Conservation (phyloP, 2,797 vertebrate species). For the Sus cebifrons region DNA sequence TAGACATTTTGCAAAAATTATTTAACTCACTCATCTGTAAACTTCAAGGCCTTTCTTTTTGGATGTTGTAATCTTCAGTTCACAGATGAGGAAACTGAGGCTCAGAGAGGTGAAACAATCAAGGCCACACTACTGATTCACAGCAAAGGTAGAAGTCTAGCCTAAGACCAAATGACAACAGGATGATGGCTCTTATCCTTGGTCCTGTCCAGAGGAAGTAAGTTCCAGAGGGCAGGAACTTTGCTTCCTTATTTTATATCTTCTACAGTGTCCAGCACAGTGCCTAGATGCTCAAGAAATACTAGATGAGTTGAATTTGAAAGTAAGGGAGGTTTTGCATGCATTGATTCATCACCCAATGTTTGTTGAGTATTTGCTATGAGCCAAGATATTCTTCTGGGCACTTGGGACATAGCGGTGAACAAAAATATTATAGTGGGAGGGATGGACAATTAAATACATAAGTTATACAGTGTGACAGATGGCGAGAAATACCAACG, state of each 20-base stretch:
- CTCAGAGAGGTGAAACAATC: neutral
- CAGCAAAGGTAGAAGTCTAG: neutral
- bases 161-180: neutral
- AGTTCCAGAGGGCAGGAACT: neutral
- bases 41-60: neutral
- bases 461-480: conserved; percentile 30
- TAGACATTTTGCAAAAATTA: conserved; percentile 14
- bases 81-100: conserved; percentile 19
- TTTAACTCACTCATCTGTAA: neutral
- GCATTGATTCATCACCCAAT: conserved; percentile 36
- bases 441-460: conserved; percentile 35
- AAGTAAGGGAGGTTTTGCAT: conserved; percentile 16
- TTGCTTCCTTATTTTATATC: neutral
- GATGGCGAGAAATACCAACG: neutral
- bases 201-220: neutral
- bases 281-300: neutral
- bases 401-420: neutral
- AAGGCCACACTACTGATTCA: neutral
- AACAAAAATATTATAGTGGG: conserved; percentile 60
- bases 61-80: neutral
- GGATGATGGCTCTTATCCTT: neutral
- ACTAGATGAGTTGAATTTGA: neutral
- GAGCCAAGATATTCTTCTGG: conserved; percentile 64
- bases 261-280: neutral
- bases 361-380: conserved; percentile 26